phyloP scores from a whole-genome alignment of 2,113 vertebrate genomes.

The Oenanthe oenanthe region DNA sequence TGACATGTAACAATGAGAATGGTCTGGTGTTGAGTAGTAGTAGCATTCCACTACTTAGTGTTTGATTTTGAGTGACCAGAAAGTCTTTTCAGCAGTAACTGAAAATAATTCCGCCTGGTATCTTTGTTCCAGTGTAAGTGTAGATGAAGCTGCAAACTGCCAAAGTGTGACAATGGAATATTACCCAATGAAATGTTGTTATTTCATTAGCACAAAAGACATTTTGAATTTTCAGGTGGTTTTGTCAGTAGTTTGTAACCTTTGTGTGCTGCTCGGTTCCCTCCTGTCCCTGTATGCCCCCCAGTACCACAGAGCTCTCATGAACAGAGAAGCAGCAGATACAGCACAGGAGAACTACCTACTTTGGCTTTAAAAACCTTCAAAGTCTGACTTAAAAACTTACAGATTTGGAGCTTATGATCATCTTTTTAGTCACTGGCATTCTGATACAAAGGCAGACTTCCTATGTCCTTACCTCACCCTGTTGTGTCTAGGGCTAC shows the following conservation, averaged over 20 bases:
- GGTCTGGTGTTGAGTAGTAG: not conserved
- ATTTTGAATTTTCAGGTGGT: not conserved
- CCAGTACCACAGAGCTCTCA: not conserved
- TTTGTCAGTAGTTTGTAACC: not conserved
- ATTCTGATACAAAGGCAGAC: conserved; percentile 17
- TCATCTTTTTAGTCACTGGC: not conserved
- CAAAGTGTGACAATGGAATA: not conserved
- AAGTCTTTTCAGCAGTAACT: not conserved
- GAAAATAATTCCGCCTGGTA: not conserved
- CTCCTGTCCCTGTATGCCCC: conserved; percentile 23
- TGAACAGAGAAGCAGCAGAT: not conserved
- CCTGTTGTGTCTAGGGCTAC: conserved; percentile 53
- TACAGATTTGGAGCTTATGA: not conserved
- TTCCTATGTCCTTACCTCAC: conserved; percentile 49
- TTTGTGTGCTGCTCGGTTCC: not conserved
- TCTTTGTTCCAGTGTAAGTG: not conserved
- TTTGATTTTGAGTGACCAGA: not conserved
- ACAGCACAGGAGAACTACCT: not conserved
- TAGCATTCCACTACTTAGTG: not conserved
- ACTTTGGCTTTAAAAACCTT: not conserved
- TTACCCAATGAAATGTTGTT: not conserved
- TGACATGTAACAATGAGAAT: not conserved
- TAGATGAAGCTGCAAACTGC: not conserved
- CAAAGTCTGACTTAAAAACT: not conserved
- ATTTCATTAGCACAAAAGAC: not conserved